phyloP scores from a whole-genome alignment of 2,888 invertebrate genomes.

The Chaitophorus viminalis region DNA sequence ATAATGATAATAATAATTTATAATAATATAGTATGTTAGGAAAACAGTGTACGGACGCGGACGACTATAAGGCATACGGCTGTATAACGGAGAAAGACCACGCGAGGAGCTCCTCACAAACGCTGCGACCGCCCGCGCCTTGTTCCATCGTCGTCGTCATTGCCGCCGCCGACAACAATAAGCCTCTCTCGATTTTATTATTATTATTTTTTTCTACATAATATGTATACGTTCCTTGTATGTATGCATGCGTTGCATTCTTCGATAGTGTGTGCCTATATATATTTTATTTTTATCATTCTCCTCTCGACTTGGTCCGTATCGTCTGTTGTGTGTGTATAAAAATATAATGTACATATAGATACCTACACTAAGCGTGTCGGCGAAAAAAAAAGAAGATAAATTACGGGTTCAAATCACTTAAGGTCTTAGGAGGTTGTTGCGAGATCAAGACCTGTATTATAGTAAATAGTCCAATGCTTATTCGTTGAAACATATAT shows the following conservation, averaged over 20 bases:
- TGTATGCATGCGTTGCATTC: slow-evolving; percentile 30
- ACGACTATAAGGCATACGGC: not conserved
- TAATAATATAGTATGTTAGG: not conserved
- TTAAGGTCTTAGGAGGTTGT: not conserved
- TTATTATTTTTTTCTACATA: slow-evolving; percentile 14
- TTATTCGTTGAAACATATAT: no score
- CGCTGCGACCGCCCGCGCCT: slow-evolving; percentile 48
- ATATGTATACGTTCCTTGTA: not conserved
- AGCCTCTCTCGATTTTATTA: slow-evolving; percentile 55
- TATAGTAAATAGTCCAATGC: not conserved
- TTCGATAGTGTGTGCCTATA: not conserved
- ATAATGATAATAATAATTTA: not conserved
- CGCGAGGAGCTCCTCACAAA: slow-evolving; percentile 39
- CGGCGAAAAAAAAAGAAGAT: not conserved
- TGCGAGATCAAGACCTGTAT: not conserved
- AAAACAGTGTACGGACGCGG: not conserved
- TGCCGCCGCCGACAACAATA: slow-evolving; percentile 56
- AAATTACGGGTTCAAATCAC: slow-evolving; percentile 28
- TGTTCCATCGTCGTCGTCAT: not conserved
- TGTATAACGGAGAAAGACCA: not conserved
- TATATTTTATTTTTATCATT: slow-evolving; percentile 15
- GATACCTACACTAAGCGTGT: not conserved
- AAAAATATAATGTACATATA: not conserved
- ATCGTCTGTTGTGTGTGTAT: not conserved
- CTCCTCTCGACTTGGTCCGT: slow-evolving; percentile 7